Conservation (phyloP, 2,797 vertebrate genomes). For the Simalia tracyae region DNA sequence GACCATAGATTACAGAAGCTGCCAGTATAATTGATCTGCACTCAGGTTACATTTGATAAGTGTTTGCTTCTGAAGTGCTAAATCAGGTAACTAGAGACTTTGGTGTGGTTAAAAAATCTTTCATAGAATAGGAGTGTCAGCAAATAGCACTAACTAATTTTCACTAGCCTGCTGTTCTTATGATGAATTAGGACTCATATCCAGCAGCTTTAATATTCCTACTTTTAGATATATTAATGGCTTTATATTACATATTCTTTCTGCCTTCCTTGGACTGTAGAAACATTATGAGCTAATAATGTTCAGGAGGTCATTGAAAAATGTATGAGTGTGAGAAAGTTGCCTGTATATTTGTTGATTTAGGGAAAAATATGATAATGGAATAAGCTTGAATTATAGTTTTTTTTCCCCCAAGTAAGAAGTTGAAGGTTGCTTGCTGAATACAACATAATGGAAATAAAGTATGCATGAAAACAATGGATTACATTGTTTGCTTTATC, state of each 20-base stretch:
- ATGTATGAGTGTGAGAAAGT: not conserved
- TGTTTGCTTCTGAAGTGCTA: conserved; percentile 23
- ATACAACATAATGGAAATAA: not conserved
- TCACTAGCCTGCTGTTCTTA: conserved; percentile 7
- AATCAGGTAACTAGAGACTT: conserved; percentile 1
- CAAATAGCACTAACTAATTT: conserved; percentile 8
- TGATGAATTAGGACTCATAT: conserved; percentile 21
- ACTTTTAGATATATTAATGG: conserved; percentile 24
- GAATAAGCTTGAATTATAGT: not conserved
- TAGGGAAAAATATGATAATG: not conserved
- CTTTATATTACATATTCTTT: not conserved
- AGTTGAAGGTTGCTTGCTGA: not conserved
- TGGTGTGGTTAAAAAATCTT: not conserved
- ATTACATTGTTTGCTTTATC: not conserved
- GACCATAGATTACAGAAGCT: not conserved
- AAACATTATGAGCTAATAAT: not conserved
- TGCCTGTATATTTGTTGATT: not conserved
- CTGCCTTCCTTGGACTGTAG: not conserved
- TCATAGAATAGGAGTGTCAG: not conserved
- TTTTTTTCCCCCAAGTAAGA: not conserved
- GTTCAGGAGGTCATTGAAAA: not conserved
- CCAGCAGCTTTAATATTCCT: conserved; percentile 18
- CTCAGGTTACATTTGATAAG: not conserved
- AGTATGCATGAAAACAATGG: not conserved
- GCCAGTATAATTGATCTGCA: not conserved